Base-by-base conservation (phyloP, 2,113 vertebrate genomes). In the Dipodomys stephensi region DNA sequence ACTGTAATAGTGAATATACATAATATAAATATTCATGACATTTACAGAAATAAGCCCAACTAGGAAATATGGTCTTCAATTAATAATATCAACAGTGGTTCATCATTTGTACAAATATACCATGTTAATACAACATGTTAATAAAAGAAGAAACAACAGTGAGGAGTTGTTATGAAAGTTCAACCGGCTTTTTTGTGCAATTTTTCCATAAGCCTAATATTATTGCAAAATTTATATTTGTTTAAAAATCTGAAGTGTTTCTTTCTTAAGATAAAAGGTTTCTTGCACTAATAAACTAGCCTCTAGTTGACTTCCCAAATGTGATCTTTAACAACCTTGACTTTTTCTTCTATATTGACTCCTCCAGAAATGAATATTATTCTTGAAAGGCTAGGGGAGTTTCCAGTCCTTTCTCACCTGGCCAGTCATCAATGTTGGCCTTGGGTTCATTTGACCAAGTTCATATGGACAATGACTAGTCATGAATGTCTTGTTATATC, bases 321-420 rank as follows among this genome's bases (percentile, higher is more conserved):
- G 78, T 28, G 80, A 57, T 78, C 19, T 83, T 88, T 93, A 80
- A 73, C 80, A 91, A 68, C 6, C 19, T 57, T 81, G 67, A 73
- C 30, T 25, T 68, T 9, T 68, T 9, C 83, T 46, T 35, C 87
- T 11, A 81, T 1, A 32, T 57, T 57, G 23, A 74, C 35, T 93
- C 53, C 1, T 82, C 15, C 32, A 82, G 80, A 95, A 69, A 72
- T 5, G 27, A 11, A 60, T 49, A 89, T 79, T 79, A 83, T 81
- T 23, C 65, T 87, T 90, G 44, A 68, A 27, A 72, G 25, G n/a
- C 53, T 57, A 6, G 15, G 25, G 71, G 12, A 72, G 6, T 90
- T 93, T 53, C 19, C 4, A 85, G 19, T 13, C 11, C 22, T 77
- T 88, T 81, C 32, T 62, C 23, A 74, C 32, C 27, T 53, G 32